Percentiles rank a stretch among this genome's conserved stretches.
Evolutionary conservation across 1,140 invertebrate genomes (phyloP).

Genomic region (Aplysia californica): DNA sequence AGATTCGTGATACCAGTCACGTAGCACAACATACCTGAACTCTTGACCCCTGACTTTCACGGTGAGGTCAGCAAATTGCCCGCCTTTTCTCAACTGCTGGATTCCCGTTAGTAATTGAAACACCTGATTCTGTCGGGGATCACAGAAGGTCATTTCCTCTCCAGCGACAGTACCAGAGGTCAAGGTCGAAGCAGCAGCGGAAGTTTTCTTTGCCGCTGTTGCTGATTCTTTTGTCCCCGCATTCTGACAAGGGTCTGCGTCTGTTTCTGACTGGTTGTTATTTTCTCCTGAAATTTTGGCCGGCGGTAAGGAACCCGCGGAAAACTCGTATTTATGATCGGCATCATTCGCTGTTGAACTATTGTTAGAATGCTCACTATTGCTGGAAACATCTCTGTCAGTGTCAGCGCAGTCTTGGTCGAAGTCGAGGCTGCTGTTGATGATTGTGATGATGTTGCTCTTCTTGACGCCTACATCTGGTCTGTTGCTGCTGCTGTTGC

Average conservation of each 20-base stretch:
- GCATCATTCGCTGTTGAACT: too few relatives aligned
- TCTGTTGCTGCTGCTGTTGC: background rate
- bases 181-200: constrained; percentile 13
- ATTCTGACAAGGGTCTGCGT: background rate
- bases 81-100: constrained; percentile 14
- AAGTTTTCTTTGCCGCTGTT: too few relatives aligned
- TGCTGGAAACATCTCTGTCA: too few relatives aligned
- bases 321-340: too few relatives aligned
- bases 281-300: background rate
- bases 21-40: constrained; percentile 5
- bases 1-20: too few relatives aligned
- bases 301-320: background rate
- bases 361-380: too few relatives aligned
- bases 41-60: constrained; percentile 12
- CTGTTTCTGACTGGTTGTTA: background rate
- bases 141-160: constrained; percentile 3
- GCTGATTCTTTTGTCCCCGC: too few relatives aligned
- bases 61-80: constrained; percentile 12
- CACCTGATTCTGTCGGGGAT: constrained; percentile 22
- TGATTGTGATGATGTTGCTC: background rate
- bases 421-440: background rate
- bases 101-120: constrained; percentile 16
- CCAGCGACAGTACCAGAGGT: background rate
- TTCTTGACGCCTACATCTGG: too few relatives aligned
- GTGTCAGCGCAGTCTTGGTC: background rate